Evolutionary conservation across 2,113 vertebrate species (phyloP).

Genomic region (Labeo catla): DNA sequence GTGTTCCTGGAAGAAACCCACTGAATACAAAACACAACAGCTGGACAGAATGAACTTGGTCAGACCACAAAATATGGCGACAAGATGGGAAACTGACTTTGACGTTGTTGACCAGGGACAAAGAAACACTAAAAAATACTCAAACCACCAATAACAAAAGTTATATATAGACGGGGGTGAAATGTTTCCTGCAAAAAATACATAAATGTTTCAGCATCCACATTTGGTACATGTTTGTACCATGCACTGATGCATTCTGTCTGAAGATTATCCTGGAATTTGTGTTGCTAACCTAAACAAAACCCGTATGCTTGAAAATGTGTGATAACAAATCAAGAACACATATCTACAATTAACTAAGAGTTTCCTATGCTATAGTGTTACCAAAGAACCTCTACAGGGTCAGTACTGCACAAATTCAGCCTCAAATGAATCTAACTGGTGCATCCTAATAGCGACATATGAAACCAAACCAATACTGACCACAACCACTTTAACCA

Average conservation of each 20-base stretch:
- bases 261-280: neutral
- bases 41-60: neutral
- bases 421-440: neutral
- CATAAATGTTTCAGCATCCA: neutral
- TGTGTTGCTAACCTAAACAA: neutral
- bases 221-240: neutral
- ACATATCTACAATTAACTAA: no score
- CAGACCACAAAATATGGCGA: neutral
- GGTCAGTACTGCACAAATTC: neutral
- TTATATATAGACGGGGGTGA: neutral
- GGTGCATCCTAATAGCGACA: neutral
- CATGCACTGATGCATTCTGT: neutral
- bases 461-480: neutral
- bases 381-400: no score
- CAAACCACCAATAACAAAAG: conserved; percentile 2
- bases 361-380: no score
- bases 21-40: neutral
- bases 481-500: neutral
- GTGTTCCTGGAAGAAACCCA: neutral
- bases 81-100: neutral
- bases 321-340: neutral
- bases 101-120: neutral
- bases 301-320: neutral
- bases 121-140: neutral
- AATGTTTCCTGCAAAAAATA: neutral